A percentile compares a stretch with the other conserved stretches of the same genome.
Conservation (phyloP, 2,888 invertebrate species). For the Tipula helvola region DNA sequence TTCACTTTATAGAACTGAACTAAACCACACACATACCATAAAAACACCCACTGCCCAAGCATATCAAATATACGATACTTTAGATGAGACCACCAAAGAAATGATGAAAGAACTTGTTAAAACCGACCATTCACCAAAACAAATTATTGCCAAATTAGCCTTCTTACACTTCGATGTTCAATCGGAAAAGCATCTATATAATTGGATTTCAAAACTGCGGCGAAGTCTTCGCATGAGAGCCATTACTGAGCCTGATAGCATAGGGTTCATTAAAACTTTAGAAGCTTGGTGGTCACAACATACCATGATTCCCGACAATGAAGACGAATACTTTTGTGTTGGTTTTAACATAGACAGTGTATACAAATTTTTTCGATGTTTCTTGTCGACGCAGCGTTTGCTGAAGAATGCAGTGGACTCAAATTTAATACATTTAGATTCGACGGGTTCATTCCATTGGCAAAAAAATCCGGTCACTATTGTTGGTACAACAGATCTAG, state of each 20-base stretch:
- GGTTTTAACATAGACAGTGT: background rate
- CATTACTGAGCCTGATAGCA: too few species aligned
- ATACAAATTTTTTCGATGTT: background rate
- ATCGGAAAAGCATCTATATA: too few species aligned
- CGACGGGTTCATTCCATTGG: background rate
- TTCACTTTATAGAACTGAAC: too few species aligned
- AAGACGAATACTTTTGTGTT: background rate
- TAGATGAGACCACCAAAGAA: background rate
- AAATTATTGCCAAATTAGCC: background rate
- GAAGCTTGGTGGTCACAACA: too few species aligned
- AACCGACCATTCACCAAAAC: background rate
- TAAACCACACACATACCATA: background rate
- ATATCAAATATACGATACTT: background rate
- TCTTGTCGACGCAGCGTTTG: background rate
- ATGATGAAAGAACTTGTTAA: background rate
- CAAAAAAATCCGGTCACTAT: background rate
- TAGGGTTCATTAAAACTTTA: too few species aligned
- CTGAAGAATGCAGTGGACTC: background rate
- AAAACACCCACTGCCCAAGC: background rate
- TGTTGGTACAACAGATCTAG: slow-evolving; percentile 7
- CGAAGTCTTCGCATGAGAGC: too few species aligned
- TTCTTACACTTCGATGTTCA: too few species aligned
- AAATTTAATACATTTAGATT: slow-evolving; percentile 15
- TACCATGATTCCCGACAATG: background rate
- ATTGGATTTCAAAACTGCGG: too few species aligned